Conservation (phyloP, 1,140 invertebrate species). For the Procambarus virginalis region DNA sequence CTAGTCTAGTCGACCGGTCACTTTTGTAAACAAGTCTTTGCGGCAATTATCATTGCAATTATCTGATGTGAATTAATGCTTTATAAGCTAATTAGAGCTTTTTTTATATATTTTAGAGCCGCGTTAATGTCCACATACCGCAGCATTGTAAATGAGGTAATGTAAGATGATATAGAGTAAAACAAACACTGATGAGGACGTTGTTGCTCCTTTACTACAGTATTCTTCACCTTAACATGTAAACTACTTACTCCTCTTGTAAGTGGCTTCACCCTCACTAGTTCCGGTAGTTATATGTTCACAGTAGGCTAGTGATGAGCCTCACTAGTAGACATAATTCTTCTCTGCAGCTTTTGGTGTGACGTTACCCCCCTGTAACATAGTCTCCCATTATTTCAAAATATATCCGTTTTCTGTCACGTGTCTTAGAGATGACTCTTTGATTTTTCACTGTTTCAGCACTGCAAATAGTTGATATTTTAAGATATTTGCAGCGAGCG, state of each 20-base stretch:
- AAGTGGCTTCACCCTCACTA: conserved; percentile 58
- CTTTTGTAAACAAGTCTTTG: neutral
- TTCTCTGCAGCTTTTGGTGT: conserved; percentile 56
- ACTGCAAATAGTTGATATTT: neutral
- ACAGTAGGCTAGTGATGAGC: conserved; percentile 35
- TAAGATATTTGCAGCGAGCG: conserved; percentile 13
- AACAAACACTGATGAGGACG: conserved; percentile 59
- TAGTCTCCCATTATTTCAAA: conserved; percentile 18
- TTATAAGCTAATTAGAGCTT: conserved; percentile 2
- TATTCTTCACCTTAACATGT: conserved; percentile 45
- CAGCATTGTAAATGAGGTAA: neutral
- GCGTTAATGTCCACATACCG: conserved; percentile 3
- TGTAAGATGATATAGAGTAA: conserved; percentile 8
- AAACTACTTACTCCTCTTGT: conserved; percentile 43
- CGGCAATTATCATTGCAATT: neutral
- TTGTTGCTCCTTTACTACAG: conserved; percentile 54
- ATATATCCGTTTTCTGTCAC: conserved; percentile 49
- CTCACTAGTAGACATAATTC: conserved; percentile 44
- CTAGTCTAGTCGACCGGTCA: neutral
- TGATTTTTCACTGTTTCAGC: conserved; percentile 9
- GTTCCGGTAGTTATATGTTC: conserved; percentile 53
- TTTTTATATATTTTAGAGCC: neutral
- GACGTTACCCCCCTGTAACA: conserved; percentile 22
- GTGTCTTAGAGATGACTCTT: neutral
- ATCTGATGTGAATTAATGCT: neutral